phyloP scores from a whole-genome alignment of 2,113 vertebrate genomes.

The Danionella cerebrum region DNA sequence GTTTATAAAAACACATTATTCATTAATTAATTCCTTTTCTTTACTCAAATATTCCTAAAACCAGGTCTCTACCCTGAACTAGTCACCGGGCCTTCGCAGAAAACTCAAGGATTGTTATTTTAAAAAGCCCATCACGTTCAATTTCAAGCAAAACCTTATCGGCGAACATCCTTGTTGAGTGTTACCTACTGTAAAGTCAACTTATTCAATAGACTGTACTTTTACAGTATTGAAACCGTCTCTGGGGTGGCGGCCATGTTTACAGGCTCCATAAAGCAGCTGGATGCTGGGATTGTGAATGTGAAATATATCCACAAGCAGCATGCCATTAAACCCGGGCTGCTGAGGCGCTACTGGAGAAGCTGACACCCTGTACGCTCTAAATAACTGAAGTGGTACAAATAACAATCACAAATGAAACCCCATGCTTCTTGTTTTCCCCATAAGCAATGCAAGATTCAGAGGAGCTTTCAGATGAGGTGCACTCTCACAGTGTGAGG shows the following conservation, averaged over 20 bases:
- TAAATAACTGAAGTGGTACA: not conserved
- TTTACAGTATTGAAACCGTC: not conserved
- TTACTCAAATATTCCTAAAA: too few species aligned
- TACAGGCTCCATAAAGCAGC: conserved; percentile 39
- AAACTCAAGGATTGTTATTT: too few species aligned
- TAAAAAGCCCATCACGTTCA: too few species aligned
- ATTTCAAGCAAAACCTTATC: too few species aligned
- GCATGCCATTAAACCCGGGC: conserved; percentile 28
- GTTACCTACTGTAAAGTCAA: too few species aligned
- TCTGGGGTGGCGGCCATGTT: conserved; percentile 11
- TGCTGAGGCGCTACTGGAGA: conserved; percentile 2
- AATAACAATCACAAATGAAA: conserved; percentile 20
- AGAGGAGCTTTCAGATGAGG: conserved; percentile 11
- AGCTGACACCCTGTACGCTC: not conserved
- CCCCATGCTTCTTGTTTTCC: not conserved
- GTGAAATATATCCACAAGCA: conserved; percentile 28
- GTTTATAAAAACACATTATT: too few species aligned
- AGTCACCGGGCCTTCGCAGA: too few species aligned
- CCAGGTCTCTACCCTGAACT: too few species aligned
- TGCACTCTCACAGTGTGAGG: conserved; percentile 10
- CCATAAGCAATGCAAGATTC: not conserved
- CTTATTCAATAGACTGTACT: too few species aligned
- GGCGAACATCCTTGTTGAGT: too few species aligned
- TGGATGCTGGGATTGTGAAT: conserved; percentile 27
- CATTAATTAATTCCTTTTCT: too few species aligned